phyloP scores from a whole-genome alignment of 2,888 invertebrate genomes.

The Patella ulyssiponensis region DNA sequence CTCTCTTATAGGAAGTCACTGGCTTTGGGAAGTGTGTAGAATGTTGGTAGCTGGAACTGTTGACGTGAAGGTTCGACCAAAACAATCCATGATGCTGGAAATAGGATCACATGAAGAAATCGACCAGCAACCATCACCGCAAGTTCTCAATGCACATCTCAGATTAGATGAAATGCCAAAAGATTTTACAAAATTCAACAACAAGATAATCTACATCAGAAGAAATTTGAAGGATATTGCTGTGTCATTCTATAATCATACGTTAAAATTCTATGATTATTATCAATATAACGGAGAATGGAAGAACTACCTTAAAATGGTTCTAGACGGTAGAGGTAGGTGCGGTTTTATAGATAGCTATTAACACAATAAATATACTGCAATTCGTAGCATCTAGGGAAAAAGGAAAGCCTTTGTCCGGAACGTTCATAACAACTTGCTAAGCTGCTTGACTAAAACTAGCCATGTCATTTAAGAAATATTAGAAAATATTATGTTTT shows the following conservation, averaged over 20 bases:
- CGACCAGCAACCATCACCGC: conserved; percentile 24
- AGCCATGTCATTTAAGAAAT: too few species aligned
- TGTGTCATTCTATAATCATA: conserved; percentile 37
- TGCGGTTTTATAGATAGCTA: background rate
- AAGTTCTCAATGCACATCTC: conserved; percentile 34
- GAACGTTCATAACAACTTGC: too few species aligned
- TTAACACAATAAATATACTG: too few species aligned
- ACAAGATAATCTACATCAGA: conserved; percentile 32
- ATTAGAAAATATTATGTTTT: too few species aligned
- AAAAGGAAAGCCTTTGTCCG: too few species aligned
- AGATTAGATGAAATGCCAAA: conserved; percentile 18
- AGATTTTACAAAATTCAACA: conserved; percentile 22
- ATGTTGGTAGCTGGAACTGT: conserved; percentile 25
- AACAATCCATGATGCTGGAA: conserved; percentile 36
- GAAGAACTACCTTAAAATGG: conserved; percentile 31
- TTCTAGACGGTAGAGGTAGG: conserved; percentile 29
- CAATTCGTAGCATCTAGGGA: too few species aligned
- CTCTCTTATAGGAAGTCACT: conserved; percentile 31
- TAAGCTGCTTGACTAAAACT: too few species aligned
- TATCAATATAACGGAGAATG: conserved; percentile 36
- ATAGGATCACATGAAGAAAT: conserved; percentile 15
- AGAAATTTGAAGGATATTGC: conserved; percentile 40
- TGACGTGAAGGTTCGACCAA: conserved; percentile 14
- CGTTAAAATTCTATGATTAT: conserved; percentile 27
- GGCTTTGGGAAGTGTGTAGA: conserved; percentile 37